Percentiles rank a stretch among this genome's conserved stretches.
Evolutionary conservation across 2,888 invertebrate species (phyloP).

Genomic region (Philaethria dido): DNA sequence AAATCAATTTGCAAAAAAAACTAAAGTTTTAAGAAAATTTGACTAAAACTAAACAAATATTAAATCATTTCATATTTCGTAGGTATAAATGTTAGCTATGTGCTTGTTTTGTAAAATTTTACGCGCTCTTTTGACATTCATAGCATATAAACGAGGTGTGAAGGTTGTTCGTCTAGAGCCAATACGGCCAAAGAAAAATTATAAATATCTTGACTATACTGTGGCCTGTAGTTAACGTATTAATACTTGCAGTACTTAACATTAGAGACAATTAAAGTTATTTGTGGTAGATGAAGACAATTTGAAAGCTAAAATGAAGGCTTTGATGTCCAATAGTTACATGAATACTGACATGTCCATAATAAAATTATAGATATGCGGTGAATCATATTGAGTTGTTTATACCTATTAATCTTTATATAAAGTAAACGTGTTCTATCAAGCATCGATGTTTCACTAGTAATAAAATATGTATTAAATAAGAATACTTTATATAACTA

Average conservation of each 20-base stretch:
- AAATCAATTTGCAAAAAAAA: not conserved
- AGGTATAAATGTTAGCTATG: not conserved
- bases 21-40: not conserved
- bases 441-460: not conserved
- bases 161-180: conserved; percentile 16
- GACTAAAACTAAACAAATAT: not conserved
- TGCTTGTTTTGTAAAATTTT: not conserved
- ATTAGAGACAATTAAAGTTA: not conserved
- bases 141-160: conserved; percentile 13
- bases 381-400: conserved; percentile 6
- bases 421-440: conserved; percentile 12
- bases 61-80: not conserved
- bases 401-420: not conserved
- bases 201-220: not conserved
- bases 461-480: not conserved
- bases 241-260: too few relatives aligned
- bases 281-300: not conserved
- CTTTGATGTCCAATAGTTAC: not conserved
- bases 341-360: not conserved
- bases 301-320: not conserved
- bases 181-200: not conserved
- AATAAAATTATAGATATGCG: not conserved
- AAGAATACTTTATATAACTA: not conserved
- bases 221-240: not conserved
- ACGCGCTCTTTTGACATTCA: conserved; percentile 5